These are phyloP conservation scores for Eristalis tenax DNA, from an alignment of 2,888 invertebrate species.

Conservation along the genomic window DNA sequence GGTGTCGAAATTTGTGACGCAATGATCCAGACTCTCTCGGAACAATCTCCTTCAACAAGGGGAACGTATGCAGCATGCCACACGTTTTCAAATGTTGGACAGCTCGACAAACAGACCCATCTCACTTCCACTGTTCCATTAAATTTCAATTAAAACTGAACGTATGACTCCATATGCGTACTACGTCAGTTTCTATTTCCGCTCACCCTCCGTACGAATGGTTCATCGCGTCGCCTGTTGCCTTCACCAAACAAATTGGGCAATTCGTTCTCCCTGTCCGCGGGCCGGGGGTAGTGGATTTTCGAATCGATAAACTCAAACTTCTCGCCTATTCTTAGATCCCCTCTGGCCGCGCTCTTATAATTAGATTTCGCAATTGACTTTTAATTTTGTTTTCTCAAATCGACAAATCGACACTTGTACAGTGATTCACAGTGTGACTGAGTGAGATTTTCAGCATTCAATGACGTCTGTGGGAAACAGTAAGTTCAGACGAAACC, in stretches of 20 bases:
- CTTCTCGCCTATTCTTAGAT: constrained; percentile 17
- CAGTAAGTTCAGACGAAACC: too few relatives aligned
- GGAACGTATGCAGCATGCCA: not conserved
- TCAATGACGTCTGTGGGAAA: too few relatives aligned
- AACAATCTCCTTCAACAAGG: too few relatives aligned
- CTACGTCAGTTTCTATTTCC: not conserved
- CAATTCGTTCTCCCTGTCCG: constrained; percentile 36
- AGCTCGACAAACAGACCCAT: not conserved
- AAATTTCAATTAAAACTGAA: constrained; percentile 33
- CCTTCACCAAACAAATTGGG: constrained; percentile 30
- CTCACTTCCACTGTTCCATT: constrained; percentile 13
- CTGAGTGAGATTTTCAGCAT: too few relatives aligned
- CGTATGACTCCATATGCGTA: not conserved
- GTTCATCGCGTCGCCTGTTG: not conserved
- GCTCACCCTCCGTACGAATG: not conserved
- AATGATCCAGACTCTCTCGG: too few relatives aligned
- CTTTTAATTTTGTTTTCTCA: not conserved
- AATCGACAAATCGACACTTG: constrained; percentile 21
- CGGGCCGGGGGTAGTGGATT: constrained; percentile 7
- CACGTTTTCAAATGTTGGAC: not conserved
- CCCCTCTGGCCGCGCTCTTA: not conserved
- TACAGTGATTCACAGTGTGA: not conserved
- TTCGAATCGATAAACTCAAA: not conserved
- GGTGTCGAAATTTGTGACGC: too few relatives aligned
- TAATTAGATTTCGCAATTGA: constrained; percentile 53